These are phyloP conservation scores for Laodelphax striatellus DNA, from an alignment of 1,140 invertebrate genomes.

Conservation along the genomic window DNA sequence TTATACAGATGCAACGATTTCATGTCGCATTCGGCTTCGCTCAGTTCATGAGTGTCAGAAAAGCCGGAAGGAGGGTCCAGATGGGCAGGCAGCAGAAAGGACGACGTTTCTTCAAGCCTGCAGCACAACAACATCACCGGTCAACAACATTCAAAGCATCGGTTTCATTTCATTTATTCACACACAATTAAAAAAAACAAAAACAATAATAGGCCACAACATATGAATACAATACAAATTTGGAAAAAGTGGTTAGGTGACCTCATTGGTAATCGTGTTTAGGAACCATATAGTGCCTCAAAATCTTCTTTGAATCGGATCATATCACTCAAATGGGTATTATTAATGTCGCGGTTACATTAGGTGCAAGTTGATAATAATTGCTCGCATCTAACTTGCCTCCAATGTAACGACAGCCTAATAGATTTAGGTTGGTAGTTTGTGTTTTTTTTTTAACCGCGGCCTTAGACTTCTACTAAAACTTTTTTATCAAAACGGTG, in stretches of 20 bases:
- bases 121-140: background rate
- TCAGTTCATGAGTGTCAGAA: constrained; percentile 24
- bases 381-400: background rate
- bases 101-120: constrained; percentile 11
- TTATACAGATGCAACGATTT: constrained; percentile 20
- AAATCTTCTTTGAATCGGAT: too few relatives aligned
- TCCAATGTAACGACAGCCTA: background rate
- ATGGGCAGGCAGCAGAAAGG: constrained; percentile 15
- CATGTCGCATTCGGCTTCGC: constrained; percentile 26
- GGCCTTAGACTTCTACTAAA: too few relatives aligned
- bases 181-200: too few relatives aligned
- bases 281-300: too few relatives aligned
- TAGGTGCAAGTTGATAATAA: background rate
- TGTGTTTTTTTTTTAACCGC: too few relatives aligned
- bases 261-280: too few relatives aligned
- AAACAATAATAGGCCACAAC: too few relatives aligned
- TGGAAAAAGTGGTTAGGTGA: too few relatives aligned
- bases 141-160: background rate
- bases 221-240: too few relatives aligned
- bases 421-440: background rate
- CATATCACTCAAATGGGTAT: too few relatives aligned
- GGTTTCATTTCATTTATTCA: too few relatives aligned
- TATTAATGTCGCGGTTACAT: background rate
- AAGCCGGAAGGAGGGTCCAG: constrained; percentile 26
- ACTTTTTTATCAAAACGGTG: too few relatives aligned